These are phyloP conservation scores for Horisme vitalbata DNA, from an alignment of 2,888 invertebrate species.

Conservation along the genomic window DNA sequence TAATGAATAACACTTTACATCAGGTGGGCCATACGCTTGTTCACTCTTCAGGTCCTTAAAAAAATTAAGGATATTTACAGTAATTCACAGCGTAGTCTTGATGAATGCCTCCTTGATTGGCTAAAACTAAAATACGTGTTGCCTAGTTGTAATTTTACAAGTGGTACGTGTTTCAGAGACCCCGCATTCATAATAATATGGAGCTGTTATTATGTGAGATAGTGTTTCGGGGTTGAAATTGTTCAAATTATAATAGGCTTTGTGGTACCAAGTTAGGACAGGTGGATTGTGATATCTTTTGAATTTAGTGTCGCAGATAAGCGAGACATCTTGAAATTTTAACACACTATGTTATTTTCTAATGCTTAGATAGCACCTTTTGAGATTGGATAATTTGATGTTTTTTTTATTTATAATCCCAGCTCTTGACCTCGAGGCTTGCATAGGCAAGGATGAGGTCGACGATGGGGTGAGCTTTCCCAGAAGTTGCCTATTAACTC, in stretches of 20 bases:
- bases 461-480: too few species aligned
- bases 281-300: constrained; percentile 13
- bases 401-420: too few species aligned
- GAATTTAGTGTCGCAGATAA: constrained; percentile 12
- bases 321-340: constrained; percentile 2
- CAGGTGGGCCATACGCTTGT: too few species aligned
- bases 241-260: constrained; percentile 9
- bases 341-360: not conserved
- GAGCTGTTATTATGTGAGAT: not conserved
- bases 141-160: not conserved
- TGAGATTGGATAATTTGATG: not conserved
- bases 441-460: too few species aligned
- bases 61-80: too few species aligned
- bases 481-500: too few species aligned
- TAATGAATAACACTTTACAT: too few species aligned
- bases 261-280: constrained; percentile 12
- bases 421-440: too few species aligned
- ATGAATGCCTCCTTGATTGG: too few species aligned
- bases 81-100: too few species aligned
- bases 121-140: too few species aligned
- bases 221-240: constrained; percentile 6
- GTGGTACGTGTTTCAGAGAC: not conserved
- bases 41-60: too few species aligned
- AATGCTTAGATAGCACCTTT: not conserved
- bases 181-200: not conserved